phyloP scores from a whole-genome alignment of 2,888 invertebrate genomes.

The Harpalus rubripes region DNA sequence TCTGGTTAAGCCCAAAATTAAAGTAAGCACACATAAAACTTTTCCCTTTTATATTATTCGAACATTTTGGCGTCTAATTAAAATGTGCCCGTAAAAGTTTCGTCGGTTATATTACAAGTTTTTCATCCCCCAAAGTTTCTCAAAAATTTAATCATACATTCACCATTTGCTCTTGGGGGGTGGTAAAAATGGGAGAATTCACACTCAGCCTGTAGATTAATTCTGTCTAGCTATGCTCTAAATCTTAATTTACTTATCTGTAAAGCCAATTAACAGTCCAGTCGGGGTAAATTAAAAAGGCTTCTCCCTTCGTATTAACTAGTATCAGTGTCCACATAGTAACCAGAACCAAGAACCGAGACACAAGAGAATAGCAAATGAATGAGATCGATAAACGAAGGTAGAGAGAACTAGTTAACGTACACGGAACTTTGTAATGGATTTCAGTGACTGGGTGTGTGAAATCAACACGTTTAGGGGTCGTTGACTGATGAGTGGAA shows the following conservation, averaged over 20 bases:
- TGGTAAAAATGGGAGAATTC: neutral
- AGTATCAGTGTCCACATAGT: neutral
- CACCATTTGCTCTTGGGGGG: neutral
- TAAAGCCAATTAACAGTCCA: conserved; percentile 34
- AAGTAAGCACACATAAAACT: neutral
- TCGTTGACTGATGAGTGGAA: conserved; percentile 37
- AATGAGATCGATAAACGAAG: conserved; percentile 6
- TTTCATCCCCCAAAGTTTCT: neutral
- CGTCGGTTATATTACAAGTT: conserved; percentile 2
- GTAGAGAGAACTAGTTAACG: conserved; percentile 2
- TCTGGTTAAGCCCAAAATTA: neutral
- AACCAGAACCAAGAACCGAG: neutral
- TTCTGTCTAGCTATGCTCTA: neutral
- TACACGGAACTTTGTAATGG: conserved; percentile 12
- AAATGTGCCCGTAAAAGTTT: conserved; percentile 11
- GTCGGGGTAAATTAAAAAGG: conserved; percentile 26
- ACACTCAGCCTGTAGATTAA: conserved; percentile 11
- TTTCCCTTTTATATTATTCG: neutral
- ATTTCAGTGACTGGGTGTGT: conserved; percentile 3
- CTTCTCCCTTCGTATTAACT: conserved; percentile 35
- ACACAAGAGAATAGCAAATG: too few relatives aligned
- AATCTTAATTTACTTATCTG: conserved; percentile 37
- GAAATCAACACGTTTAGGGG: conserved; percentile 6
- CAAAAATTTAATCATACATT: conserved; percentile 29
- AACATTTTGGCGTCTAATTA: conserved; percentile 9